Evolutionary conservation across 2,113 vertebrate species (phyloP).

Genomic region (Chaetodon trifascialis): DNA sequence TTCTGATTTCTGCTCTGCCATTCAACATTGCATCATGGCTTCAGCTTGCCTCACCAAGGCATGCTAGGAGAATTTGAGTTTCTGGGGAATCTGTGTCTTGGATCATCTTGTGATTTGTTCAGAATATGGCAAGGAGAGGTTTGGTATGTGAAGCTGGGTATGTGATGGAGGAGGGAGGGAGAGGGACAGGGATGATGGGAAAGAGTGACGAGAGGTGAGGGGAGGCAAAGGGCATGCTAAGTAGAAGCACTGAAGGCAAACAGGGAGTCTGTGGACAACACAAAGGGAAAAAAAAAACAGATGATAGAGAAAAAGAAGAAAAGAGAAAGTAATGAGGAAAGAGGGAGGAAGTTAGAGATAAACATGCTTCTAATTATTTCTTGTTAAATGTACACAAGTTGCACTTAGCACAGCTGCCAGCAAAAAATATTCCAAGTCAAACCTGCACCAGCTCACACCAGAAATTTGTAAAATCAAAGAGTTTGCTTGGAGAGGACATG

Average conservation of each 20-base stretch:
- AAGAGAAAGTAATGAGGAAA: neutral
- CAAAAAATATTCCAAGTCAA: conserved; percentile 13
- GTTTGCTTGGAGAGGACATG: conserved; percentile 4
- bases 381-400: conserved; percentile 11
- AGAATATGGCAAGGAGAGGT: neutral
- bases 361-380: conserved; percentile 16
- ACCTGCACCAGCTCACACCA: conserved; percentile 1
- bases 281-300: too few species aligned
- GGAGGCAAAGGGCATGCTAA: neutral
- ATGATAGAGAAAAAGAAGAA: neutral
- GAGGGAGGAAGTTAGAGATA: neutral
- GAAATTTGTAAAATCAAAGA: conserved; percentile 16
- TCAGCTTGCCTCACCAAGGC: neutral
- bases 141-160: neutral
- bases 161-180: neutral
- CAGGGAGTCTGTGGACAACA: neutral
- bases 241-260: neutral
- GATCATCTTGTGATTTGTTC: conserved; percentile 41
- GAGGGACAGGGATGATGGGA: neutral
- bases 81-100: conserved; percentile 21
- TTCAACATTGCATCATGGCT: conserved; percentile 54
- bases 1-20: conserved; percentile 49
- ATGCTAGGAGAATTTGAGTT: conserved; percentile 23
- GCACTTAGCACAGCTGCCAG: neutral
- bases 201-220: neutral